Conservation (phyloP, 2,797 vertebrate genomes). For the Pipistrellus pipistrellus region DNA sequence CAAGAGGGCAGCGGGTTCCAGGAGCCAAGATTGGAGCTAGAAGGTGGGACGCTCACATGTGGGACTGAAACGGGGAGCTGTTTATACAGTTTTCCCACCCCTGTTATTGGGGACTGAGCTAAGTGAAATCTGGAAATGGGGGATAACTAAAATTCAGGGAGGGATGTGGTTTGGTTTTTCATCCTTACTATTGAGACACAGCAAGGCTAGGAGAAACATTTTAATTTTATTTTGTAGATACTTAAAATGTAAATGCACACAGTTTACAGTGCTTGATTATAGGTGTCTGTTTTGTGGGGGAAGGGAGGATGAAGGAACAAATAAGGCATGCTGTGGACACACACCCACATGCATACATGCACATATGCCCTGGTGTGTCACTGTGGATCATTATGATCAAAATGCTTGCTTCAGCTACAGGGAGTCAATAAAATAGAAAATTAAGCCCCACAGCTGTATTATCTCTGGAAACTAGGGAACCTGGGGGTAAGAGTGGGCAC, state of each 20-base stretch:
- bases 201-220: not conserved
- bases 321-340: not conserved
- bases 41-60: not conserved
- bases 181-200: not conserved
- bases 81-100: not conserved
- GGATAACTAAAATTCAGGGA: not conserved
- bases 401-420: not conserved
- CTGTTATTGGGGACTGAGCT: not conserved
- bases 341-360: not conserved
- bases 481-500: not conserved
- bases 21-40: not conserved
- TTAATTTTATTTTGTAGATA: slow-evolving; percentile 30
- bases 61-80: not conserved
- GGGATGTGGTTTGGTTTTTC: not conserved
- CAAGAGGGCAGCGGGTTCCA: not conserved
- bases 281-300: not conserved
- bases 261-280: not conserved
- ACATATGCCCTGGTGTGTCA: not conserved
- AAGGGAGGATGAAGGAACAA: not conserved
- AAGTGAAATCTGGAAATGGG: not conserved
- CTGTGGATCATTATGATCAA: not conserved
- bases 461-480: not conserved
- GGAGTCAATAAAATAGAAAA: not conserved
- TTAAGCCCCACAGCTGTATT: not conserved
- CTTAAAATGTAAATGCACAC: slow-evolving; percentile 1